A percentile compares a stretch with the other conserved stretches of the same genome.
These are phyloP conservation scores for Nudaria mundana DNA, from an alignment of 2,888 invertebrate genomes.

Conservation along the genomic window DNA sequence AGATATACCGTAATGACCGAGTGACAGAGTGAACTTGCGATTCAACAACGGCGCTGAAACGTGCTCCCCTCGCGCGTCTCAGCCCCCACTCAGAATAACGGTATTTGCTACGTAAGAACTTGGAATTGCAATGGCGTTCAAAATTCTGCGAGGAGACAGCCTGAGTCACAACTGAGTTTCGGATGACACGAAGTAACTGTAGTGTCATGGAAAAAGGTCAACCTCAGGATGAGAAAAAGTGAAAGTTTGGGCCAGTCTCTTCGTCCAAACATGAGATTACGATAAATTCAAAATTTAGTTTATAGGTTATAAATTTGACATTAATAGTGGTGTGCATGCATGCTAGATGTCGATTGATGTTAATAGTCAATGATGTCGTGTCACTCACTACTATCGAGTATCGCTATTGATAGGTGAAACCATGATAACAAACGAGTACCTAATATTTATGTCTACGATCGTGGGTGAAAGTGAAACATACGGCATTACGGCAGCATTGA, in stretches of 20 bases:
- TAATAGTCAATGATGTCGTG: too few species aligned
- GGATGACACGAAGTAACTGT: slow-evolving; percentile 63
- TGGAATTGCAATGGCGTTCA: slow-evolving; percentile 67
- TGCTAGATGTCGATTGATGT: too few species aligned
- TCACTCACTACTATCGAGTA: too few species aligned
- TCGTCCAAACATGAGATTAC: too few species aligned
- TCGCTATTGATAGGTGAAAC: too few species aligned
- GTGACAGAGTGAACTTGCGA: slow-evolving; percentile 80
- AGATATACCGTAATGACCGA: slow-evolving; percentile 81
- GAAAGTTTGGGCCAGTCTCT: slow-evolving; percentile 12
- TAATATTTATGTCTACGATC: too few species aligned
- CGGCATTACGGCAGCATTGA: too few species aligned
- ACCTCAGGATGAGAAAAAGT: slow-evolving; percentile 32
- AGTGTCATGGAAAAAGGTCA: slow-evolving; percentile 65
- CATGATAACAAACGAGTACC: too few species aligned
- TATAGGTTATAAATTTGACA: slow-evolving; percentile 33
- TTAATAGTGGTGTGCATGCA: too few species aligned
- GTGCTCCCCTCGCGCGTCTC: slow-evolving; percentile 70
- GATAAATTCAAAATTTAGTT: slow-evolving; percentile 6
- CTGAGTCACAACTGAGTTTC: slow-evolving; percentile 63
- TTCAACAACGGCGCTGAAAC: slow-evolving; percentile 72
- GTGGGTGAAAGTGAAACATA: too few species aligned
- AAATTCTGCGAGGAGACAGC: slow-evolving; percentile 55
- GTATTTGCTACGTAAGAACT: slow-evolving; percentile 73
- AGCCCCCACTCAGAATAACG: slow-evolving; percentile 73